Conservation (phyloP, 2,797 vertebrate genomes). For the Pitangus sulphuratus region DNA sequence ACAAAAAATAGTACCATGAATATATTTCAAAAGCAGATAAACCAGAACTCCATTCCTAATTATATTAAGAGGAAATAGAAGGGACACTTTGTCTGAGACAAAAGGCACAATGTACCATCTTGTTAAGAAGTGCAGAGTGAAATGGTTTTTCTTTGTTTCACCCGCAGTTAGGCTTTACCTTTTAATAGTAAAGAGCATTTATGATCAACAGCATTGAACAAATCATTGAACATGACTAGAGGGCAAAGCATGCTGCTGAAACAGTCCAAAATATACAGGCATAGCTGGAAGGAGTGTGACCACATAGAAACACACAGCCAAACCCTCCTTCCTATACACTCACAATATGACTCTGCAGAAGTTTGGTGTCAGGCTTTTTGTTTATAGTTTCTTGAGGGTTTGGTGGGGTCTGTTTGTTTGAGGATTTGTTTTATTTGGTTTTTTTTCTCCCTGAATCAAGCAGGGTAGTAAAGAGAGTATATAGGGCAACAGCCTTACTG, state of each 20-base stretch:
- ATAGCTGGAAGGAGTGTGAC: background rate
- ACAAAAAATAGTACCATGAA: background rate
- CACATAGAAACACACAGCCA: background rate
- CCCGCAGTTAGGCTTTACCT: background rate
- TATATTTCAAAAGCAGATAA: background rate
- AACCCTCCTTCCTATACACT: background rate
- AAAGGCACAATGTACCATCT: background rate
- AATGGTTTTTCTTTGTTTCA: background rate
- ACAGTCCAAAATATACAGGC: accelerated
- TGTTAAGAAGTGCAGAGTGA: background rate
- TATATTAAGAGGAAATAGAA: background rate
- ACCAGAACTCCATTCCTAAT: constrained; percentile 14
- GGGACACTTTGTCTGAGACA: background rate
- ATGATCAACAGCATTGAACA: background rate
- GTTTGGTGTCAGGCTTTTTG: background rate
- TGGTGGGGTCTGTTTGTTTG: background rate
- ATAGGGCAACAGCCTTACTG: background rate
- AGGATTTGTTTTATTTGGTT: background rate
- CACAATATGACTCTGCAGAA: accelerated
- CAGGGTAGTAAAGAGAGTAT: background rate
- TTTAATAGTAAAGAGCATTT: background rate
- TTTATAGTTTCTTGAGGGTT: background rate
- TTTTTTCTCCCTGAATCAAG: background rate
- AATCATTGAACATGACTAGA: background rate
- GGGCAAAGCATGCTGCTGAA: background rate